Conservation (phyloP, 2,797 vertebrate species). For the Gymnothorax javanicus region DNA sequence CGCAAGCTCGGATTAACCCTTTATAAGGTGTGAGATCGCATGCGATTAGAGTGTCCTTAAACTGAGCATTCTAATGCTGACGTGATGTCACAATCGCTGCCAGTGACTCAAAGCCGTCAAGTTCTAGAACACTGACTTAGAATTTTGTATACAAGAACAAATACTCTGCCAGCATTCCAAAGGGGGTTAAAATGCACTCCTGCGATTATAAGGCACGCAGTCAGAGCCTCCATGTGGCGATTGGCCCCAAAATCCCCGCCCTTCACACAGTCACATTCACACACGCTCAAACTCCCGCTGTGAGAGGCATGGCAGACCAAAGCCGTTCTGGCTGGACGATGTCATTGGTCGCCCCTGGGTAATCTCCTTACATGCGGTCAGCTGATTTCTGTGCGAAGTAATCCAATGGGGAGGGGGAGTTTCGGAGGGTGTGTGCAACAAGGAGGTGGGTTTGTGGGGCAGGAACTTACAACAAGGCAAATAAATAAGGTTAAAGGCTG, state of each 20-base stretch:
- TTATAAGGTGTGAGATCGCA: too few species aligned
- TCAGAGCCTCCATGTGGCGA: background rate
- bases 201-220: conserved; percentile 27
- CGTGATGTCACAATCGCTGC: too few species aligned
- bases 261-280: background rate
- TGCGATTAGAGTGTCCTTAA: too few species aligned
- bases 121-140: too few species aligned
- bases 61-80: too few species aligned
- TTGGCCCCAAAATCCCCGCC: conserved; percentile 15
- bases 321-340: conserved; percentile 40
- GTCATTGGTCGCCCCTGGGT: conserved; percentile 39
- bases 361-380: conserved; percentile 46
- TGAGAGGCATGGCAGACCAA: conserved; percentile 25
- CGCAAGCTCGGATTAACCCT: conserved; percentile 39
- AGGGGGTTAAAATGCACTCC: conserved; percentile 20
- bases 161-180: too few species aligned
- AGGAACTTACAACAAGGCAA: conserved; percentile 26
- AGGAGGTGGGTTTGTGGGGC: background rate
- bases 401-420: background rate
- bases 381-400: conserved; percentile 24
- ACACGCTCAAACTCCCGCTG: conserved; percentile 8
- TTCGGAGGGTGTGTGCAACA: background rate
- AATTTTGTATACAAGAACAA: too few species aligned
- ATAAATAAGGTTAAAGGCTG: conserved; percentile 18
- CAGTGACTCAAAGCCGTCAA: too few species aligned